Percentiles rank a stretch among this genome's conserved stretches.
These are phyloP conservation scores for Drosophila yakuba DNA, from an alignment of 1,140 invertebrate genomes.

Conservation along the genomic window DNA sequence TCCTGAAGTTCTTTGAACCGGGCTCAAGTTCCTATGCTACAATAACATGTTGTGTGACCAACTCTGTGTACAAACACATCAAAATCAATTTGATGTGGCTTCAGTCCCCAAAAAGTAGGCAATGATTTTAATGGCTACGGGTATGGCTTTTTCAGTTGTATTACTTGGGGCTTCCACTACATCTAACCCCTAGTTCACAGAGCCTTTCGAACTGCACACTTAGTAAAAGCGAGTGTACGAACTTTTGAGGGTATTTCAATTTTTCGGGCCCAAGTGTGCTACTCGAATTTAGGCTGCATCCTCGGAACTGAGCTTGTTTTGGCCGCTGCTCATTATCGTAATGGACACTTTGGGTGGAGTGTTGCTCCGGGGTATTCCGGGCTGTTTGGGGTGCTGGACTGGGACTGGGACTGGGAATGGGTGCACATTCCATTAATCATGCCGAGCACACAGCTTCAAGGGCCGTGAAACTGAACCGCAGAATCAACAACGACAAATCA, in stretches of 20 bases:
- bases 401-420: not conserved
- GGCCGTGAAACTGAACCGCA: slow-evolving; percentile 51
- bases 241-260: not conserved
- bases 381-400: not conserved
- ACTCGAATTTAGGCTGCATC: slow-evolving; percentile 17
- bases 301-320: slow-evolving; percentile 9
- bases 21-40: too few relatives aligned
- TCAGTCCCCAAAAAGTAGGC: not conserved
- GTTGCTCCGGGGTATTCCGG: slow-evolving; percentile 7
- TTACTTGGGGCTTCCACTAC: not conserved
- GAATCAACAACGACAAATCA: slow-evolving; percentile 61
- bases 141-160: too few relatives aligned
- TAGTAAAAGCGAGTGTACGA: too few relatives aligned
- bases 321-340: slow-evolving; percentile 55
- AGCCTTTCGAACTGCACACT: too few relatives aligned
- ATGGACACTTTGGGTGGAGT: slow-evolving; percentile 38
- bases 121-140: not conserved
- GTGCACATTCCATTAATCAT: slow-evolving; percentile 58
- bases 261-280: not conserved
- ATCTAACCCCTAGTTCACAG: not conserved
- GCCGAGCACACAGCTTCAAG: slow-evolving; percentile 31
- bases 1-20: too few relatives aligned
- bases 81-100: not conserved
- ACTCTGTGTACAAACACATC: not conserved
- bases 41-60: too few relatives aligned